Base-by-base conservation (phyloP, 2,888 invertebrate species). In the Labia minor region DNA sequence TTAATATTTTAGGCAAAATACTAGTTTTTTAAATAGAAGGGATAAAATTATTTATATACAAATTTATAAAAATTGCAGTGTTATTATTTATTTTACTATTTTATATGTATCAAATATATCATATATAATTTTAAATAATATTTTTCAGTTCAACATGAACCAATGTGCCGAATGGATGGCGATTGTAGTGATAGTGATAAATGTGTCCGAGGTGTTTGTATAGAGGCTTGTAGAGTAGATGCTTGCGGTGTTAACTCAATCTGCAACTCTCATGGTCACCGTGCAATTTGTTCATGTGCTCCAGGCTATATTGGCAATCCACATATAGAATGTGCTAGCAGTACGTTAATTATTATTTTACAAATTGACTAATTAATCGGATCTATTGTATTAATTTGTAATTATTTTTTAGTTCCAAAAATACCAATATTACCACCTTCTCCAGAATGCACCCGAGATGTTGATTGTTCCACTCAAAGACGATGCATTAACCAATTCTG, bases 181-280 rank as follows among this genome's bases (percentile, higher is more conserved):
- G 91, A 94, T 70, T 95, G 94, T 74, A 79, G 81, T 6, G 85
- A 86, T 69, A 80, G 83, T 0, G 88, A 92, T 73, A 85, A 87
- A 69, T 94, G 92, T 74, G 81, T 88, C 33, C 82, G 85, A 65
- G 90, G 90, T 71, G 82, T 80, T 67, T 94, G 93, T 75, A 79
- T 89, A 4, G 87, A 89, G 67, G 91, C 92, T 3, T 94, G 94
- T 73, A 83, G 83, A 70, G 81, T 88, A 1, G 87, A 89, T 71
- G 81, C 83, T 21, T 94, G 93, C 73, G 94, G 93, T 68, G 81
- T 88, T 64, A 92, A 92, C 74, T 91, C 94, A 1, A 82, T 89
- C 69, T 94, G 93, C 74, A 85, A 83, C 74, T 87, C 92, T 0
- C 75, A 81, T 19, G 85, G 86, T 72, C 93, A 94, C 74, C 84